Conservation (phyloP, 2,113 vertebrate species). For the Canis aureus region DNA sequence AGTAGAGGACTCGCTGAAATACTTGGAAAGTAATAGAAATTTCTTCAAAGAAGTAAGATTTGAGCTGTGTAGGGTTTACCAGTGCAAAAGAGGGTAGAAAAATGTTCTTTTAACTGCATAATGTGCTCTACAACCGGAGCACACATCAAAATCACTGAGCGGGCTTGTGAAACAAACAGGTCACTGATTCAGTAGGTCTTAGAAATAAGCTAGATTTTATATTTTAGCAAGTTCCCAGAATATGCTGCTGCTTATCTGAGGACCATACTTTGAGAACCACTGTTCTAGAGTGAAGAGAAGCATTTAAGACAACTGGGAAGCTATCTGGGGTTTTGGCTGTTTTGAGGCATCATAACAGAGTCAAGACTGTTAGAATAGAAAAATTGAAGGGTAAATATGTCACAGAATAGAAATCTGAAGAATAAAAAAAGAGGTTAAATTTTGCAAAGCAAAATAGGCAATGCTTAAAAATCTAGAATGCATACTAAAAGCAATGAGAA, state of each 20-base stretch:
- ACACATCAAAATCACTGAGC: background rate
- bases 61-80: background rate
- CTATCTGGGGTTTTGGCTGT: background rate
- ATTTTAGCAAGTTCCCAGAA: background rate
- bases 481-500: background rate
- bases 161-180: background rate
- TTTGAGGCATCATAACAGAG: background rate
- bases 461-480: background rate
- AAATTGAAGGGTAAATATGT: background rate
- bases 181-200: background rate
- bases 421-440: background rate
- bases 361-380: background rate
- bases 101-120: background rate
- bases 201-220: background rate
- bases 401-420: background rate
- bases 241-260: background rate
- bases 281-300: background rate
- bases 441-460: background rate
- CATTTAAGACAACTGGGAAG: background rate
- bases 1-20: background rate
- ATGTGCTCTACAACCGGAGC: background rate
- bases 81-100: background rate
- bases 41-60: background rate
- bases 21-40: background rate
- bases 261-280: background rate